Percentiles rank a stretch among this genome's conserved stretches.
Evolutionary conservation across 2,113 vertebrate species (phyloP).

Genomic region (Tapirus terrestris): DNA sequence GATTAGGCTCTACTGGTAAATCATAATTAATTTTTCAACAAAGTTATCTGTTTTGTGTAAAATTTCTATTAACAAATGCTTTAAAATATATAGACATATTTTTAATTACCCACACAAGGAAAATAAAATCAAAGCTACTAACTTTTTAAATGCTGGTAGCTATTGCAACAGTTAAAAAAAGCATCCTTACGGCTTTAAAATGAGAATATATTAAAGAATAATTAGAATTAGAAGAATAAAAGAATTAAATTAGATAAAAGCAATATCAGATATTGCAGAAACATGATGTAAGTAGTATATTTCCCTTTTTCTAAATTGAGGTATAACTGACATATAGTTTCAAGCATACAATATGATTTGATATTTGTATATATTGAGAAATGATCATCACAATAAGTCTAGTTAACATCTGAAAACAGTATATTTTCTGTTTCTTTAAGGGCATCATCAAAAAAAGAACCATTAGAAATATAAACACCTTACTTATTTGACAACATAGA

Average conservation of each 20-base stretch:
- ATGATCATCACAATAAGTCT: neutral
- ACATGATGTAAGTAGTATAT: neutral
- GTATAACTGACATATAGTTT: neutral
- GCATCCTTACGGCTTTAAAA: slow-evolving; percentile 7
- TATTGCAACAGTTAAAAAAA: neutral
- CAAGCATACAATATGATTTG: neutral
- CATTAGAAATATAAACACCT: neutral
- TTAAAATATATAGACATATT: neutral
- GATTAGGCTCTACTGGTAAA: slow-evolving; percentile 49
- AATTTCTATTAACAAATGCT: slow-evolving; percentile 52
- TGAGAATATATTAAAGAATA: neutral
- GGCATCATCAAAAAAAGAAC: neutral
- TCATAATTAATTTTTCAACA: slow-evolving; percentile 9
- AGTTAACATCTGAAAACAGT: neutral
- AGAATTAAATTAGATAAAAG: slow-evolving; percentile 24
- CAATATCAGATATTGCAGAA: neutral
- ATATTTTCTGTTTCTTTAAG: neutral
- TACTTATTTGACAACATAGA: neutral
- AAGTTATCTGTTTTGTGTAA: slow-evolving; percentile 53
- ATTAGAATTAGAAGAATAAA: neutral
- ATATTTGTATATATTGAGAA: neutral
- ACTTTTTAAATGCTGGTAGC: slow-evolving; percentile 21
- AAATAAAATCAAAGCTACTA: slow-evolving; percentile 24
- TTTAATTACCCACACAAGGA: neutral
- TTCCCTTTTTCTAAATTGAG: neutral